Evolutionary conservation across 2,797 vertebrate genomes (phyloP), one percentile per base, ranked within the genome.

Genomic region (Carcharodon carcharias): DNA sequence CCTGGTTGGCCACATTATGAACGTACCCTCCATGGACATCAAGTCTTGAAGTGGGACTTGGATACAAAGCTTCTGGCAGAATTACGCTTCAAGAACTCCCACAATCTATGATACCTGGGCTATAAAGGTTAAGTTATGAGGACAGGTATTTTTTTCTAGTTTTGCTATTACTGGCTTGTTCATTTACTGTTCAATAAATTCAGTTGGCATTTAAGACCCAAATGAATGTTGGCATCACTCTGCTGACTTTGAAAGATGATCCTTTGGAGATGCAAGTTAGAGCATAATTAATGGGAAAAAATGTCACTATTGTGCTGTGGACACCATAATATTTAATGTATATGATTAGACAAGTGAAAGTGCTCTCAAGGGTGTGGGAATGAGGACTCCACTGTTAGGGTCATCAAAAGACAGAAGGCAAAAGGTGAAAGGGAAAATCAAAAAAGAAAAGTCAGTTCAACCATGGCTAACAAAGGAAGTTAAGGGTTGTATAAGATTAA

Each of bases 161-260:
- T 93, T 2, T 45, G 63, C 26, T 45, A 67, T 12, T 12, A 93
- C 26, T 93, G 45, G n/a, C 7, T 40, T 40, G n/a, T 45, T 93
- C 63, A 93, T 63, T 65, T 45, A 65, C n/a, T 93, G 35, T 65
- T 67, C 63, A 93, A 65, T 93, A 65, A 63, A 93, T 93, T 61
- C 11, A 63, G 16, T 91, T 21, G 31, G 35, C 88, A 91, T 91
- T 91, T 23, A 40, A 63, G n/a, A 16, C n/a, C 28, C 40, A 40
- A 93, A 40, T 93, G 58, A 92, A 61, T 65, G 61, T 92, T n/a
- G n/a, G 2, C 65, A 12, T 93, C 63, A 65, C 21, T 65, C n/a
- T 65, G n/a, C 91, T 23, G 7, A 65, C 61, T 65, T 93, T 65
- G 58, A 93, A 63, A 85, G 80, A 45, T 85, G 28, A 40, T 45